Percentiles rank a stretch among this genome's conserved stretches.
phyloP scores from a whole-genome alignment of 2,113 vertebrate genomes.

The Pipa parva region DNA sequence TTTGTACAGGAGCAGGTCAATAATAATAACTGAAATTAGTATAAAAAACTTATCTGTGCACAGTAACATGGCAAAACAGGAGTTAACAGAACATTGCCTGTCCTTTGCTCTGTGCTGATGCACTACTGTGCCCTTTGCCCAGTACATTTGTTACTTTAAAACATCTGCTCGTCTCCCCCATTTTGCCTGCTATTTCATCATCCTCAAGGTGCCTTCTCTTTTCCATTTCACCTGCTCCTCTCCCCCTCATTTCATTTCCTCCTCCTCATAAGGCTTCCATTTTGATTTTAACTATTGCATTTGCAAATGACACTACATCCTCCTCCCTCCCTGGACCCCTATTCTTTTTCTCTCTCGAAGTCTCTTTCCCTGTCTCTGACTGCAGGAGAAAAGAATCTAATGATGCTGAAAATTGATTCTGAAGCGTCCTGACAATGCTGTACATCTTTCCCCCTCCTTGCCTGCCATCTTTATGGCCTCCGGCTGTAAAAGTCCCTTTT shows the following conservation, averaged over 20 bases:
- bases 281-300: slow-evolving; percentile 40
- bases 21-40: too few relatives aligned
- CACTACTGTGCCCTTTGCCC: not conserved
- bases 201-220: slow-evolving; percentile 26
- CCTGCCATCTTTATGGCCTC: slow-evolving; percentile 43
- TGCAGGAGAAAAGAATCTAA: slow-evolving; percentile 38
- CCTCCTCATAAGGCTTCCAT: slow-evolving; percentile 31
- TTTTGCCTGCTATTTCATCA: not conserved
- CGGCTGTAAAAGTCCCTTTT: slow-evolving; percentile 43
- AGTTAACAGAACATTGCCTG: not conserved
- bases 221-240: slow-evolving; percentile 19
- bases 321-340: slow-evolving; percentile 13
- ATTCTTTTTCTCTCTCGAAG: slow-evolving; percentile 18
- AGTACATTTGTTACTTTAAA: too few relatives aligned
- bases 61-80: not conserved
- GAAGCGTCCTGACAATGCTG: slow-evolving; percentile 41
- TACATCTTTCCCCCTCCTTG: slow-evolving; percentile 42
- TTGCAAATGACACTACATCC: slow-evolving; percentile 28
- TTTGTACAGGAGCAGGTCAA: too few relatives aligned
- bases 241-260: slow-evolving; percentile 22
- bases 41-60: not conserved
- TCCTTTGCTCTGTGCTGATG: not conserved
- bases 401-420: slow-evolving; percentile 45
- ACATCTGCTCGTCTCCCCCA: not conserved
- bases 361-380: slow-evolving; percentile 33